phyloP scores from a whole-genome alignment of 1,140 invertebrate species.

The Theocolax elegans region DNA sequence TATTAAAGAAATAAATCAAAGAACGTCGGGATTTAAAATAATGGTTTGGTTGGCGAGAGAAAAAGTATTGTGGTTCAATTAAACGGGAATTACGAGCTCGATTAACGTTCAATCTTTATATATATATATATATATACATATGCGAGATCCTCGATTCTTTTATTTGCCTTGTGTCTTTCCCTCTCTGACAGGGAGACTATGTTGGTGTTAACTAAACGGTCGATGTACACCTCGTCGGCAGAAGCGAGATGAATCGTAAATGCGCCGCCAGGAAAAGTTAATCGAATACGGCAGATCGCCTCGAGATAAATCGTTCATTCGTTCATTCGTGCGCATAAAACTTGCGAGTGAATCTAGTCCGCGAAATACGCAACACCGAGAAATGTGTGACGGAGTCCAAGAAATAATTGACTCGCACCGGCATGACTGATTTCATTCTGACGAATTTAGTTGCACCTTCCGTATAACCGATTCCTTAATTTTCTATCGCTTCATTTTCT shows the following conservation, averaged over 20 bases:
- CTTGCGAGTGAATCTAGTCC: background rate
- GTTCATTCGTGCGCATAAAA: background rate
- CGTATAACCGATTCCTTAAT: too few relatives aligned
- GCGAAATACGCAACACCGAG: too few relatives aligned
- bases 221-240: background rate
- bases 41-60: background rate
- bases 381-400: too few relatives aligned
- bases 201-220: background rate
- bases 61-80: conserved; percentile 18
- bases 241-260: background rate
- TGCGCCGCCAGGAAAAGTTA: conserved; percentile 25
- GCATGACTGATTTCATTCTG: too few relatives aligned
- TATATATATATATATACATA: background rate
- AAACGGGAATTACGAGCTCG: conserved; percentile 27
- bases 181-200: background rate
- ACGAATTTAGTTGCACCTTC: too few relatives aligned
- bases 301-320: conserved; percentile 19
- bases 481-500: too few relatives aligned
- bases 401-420: too few relatives aligned
- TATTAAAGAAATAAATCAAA: conserved; percentile 29
- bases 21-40: conserved; percentile 20
- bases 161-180: too few relatives aligned
- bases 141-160: too few relatives aligned
- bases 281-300: conserved; percentile 26
- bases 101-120: conserved; percentile 27